phyloP scores from a whole-genome alignment of 2,888 invertebrate species.

The Serrognathus titanus region DNA sequence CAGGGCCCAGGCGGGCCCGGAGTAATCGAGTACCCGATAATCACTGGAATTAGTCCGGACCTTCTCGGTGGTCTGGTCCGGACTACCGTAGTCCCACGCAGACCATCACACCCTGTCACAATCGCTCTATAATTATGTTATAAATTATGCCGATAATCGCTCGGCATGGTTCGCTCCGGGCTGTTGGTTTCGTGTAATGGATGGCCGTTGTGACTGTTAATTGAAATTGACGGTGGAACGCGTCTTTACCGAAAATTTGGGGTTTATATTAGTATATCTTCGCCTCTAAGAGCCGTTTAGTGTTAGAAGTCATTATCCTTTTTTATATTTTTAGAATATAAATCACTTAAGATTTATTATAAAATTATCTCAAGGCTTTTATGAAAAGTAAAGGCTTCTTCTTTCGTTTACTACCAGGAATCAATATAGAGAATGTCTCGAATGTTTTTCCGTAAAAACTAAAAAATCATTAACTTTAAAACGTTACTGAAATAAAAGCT shows the following conservation, averaged over 20 bases:
- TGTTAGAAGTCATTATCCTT: background rate
- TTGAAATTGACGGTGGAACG: slow-evolving; percentile 44
- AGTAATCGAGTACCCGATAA: slow-evolving; percentile 49
- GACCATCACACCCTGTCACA: slow-evolving; percentile 48
- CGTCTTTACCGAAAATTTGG: background rate
- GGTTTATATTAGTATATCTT: background rate
- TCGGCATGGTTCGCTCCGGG: slow-evolving; percentile 36
- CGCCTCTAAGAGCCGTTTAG: background rate
- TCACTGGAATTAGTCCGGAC: slow-evolving; percentile 58
- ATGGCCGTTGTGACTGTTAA: slow-evolving; percentile 42
- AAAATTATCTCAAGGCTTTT: too few relatives aligned
- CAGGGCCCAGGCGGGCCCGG: slow-evolving; percentile 33
- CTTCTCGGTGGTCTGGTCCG: slow-evolving; percentile 53
- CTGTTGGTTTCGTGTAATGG: slow-evolving; percentile 33
- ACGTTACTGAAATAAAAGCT: too few relatives aligned
- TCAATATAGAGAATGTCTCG: too few relatives aligned
- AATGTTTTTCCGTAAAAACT: too few relatives aligned
- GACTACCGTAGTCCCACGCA: slow-evolving; percentile 48
- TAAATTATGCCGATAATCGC: slow-evolving; percentile 49
- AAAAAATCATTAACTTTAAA: too few relatives aligned
- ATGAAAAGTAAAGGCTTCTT: too few relatives aligned
- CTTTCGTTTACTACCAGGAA: too few relatives aligned
- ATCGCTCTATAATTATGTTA: slow-evolving; percentile 50
- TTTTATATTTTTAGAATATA: background rate
- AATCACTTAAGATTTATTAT: too few relatives aligned